phyloP scores from a whole-genome alignment of 2,888 invertebrate species.

The Colletes collaris region DNA sequence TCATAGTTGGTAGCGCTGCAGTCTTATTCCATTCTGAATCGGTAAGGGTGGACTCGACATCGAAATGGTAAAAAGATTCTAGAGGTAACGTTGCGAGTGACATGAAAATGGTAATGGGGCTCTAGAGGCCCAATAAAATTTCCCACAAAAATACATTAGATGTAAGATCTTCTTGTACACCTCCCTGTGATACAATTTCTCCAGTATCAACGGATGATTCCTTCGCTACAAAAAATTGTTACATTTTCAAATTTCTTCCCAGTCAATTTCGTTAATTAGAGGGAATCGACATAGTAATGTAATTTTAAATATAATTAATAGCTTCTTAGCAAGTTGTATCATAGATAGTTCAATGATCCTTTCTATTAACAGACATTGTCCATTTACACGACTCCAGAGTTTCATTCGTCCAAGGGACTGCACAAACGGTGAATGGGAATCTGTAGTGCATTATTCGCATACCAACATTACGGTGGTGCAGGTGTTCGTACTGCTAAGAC shows the following conservation, averaged over 20 bases:
- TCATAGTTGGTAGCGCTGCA: no score
- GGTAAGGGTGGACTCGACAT: no score
- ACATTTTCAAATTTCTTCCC: neutral
- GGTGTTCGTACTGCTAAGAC: constrained; percentile 55
- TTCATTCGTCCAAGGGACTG: constrained; percentile 35
- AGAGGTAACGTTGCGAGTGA: no score
- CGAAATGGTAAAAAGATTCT: no score
- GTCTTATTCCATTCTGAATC: no score
- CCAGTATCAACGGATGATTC: neutral
- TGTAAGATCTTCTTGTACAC: no score
- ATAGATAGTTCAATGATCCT: neutral
- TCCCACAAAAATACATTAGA: no score
- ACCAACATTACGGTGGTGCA: constrained; percentile 55
- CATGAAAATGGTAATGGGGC: no score
- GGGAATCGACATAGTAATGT: neutral
- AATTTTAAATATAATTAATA: neutral
- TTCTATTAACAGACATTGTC: constrained; percentile 29
- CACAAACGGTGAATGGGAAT: constrained; percentile 70
- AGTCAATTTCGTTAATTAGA: neutral
- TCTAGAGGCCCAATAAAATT: no score
- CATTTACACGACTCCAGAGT: constrained; percentile 4
- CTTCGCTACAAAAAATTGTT: neutral
- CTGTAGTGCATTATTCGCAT: constrained; percentile 66
- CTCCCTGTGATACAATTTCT: neutral
- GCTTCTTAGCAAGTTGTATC: neutral